Percentiles rank a stretch among this genome's conserved stretches.
Conservation (phyloP, 2,797 vertebrate species). For the Pelobates cultripes region DNA sequence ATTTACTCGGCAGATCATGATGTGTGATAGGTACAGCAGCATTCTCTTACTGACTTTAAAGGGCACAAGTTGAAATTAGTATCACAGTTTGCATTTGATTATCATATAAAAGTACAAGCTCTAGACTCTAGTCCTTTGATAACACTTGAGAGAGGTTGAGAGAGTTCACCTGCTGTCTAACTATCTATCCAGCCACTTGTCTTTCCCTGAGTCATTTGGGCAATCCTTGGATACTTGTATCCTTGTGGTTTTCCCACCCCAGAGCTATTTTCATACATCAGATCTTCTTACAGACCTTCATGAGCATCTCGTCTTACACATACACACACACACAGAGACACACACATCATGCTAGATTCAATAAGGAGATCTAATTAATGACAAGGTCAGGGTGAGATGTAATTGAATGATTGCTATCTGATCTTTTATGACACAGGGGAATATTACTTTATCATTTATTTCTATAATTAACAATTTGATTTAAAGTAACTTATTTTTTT, state of each 20-base stretch:
- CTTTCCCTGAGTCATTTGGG: background rate
- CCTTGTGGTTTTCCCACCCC: background rate
- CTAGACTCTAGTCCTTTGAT: background rate
- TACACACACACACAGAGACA: too few species aligned
- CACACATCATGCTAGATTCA: background rate
- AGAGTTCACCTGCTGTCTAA: conserved; percentile 5
- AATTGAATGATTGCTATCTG: too few species aligned
- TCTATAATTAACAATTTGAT: too few species aligned
- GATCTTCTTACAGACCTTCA: conserved; percentile 7
- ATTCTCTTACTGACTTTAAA: background rate
- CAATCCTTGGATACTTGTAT: background rate
- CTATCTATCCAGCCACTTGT: background rate
- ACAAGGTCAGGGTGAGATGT: background rate
- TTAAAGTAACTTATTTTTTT: too few species aligned
- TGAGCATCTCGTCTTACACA: background rate
- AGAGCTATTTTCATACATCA: background rate
- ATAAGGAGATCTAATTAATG: background rate
- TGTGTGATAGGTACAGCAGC: background rate
- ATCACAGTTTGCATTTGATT: background rate
- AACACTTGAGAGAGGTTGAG: background rate
- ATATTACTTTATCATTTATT: too few species aligned
- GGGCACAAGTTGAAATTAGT: conserved; percentile 2
- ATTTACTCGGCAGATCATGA: background rate
- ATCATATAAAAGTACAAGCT: background rate
- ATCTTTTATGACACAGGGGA: too few species aligned